Evolutionary conservation across 2,888 invertebrate genomes (phyloP).

Genomic region (Drosophila merina): DNA sequence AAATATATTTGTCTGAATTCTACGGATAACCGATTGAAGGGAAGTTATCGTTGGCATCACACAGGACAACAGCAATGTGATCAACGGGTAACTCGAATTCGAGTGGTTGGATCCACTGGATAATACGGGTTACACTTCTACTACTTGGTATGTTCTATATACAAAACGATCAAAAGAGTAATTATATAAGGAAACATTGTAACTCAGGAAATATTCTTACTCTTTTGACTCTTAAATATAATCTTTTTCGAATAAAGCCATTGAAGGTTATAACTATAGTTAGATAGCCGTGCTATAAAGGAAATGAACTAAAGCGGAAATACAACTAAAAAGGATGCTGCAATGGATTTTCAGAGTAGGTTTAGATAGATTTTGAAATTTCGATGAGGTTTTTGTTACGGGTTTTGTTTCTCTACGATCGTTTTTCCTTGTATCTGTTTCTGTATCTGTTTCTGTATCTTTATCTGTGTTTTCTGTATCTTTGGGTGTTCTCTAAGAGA

Average conservation of each 20-base stretch:
- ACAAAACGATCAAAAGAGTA: constrained; percentile 1
- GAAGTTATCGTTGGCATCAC: constrained; percentile 41
- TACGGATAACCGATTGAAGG: constrained; percentile 45
- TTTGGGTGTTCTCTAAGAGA: constrained; percentile 23
- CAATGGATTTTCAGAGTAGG: constrained; percentile 21
- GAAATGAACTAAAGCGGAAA: constrained; percentile 50
- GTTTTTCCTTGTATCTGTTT: constrained; percentile 29
- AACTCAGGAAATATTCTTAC: background rate
- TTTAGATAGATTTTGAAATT: constrained; percentile 18
- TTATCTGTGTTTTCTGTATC: constrained; percentile 8
- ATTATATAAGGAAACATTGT: too few species aligned
- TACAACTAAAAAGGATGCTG: constrained; percentile 48
- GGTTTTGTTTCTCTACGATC: constrained; percentile 21
- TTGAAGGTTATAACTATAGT: constrained; percentile 25
- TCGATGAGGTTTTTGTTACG: constrained; percentile 24
- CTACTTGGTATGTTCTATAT: constrained; percentile 22
- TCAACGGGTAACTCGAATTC: constrained; percentile 24
- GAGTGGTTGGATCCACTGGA: background rate
- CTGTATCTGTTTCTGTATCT: constrained; percentile 22
- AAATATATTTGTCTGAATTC: constrained; percentile 1
- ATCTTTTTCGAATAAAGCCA: constrained; percentile 14
- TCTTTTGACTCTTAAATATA: constrained; percentile 1
- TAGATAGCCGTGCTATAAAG: constrained; percentile 54
- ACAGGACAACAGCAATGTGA: constrained; percentile 41
- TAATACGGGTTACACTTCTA: constrained; percentile 9